These are phyloP conservation scores for Drosophila kepulauana DNA, from an alignment of 1,140 invertebrate genomes.

Conservation along the genomic window DNA sequence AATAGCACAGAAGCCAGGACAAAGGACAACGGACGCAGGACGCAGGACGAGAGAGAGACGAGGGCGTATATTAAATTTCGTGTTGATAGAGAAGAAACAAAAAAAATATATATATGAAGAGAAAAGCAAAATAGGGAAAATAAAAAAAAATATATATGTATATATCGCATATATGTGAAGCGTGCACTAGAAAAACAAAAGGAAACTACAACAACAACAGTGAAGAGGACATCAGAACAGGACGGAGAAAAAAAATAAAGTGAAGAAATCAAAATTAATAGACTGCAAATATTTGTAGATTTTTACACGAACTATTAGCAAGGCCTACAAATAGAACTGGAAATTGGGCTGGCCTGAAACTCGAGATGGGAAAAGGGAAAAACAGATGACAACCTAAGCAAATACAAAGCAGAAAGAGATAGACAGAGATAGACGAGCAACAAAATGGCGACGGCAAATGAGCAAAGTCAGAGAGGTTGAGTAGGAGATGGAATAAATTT, in stretches of 20 bases:
- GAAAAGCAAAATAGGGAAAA: constrained; percentile 33
- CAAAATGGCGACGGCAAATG: constrained; percentile 46
- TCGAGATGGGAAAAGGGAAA: constrained; percentile 47
- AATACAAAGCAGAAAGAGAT: not conserved
- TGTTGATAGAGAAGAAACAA: constrained; percentile 57
- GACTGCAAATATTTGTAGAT: constrained; percentile 84
- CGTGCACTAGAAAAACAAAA: constrained; percentile 75
- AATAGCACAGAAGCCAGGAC: constrained; percentile 41
- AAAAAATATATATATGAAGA: constrained; percentile 29
- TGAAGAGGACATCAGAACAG: constrained; percentile 22
- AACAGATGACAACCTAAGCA: constrained; percentile 13
- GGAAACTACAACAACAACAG: constrained; percentile 28
- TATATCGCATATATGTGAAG: constrained; percentile 53
- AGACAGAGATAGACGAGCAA: constrained; percentile 9
- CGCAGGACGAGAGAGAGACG: not conserved
- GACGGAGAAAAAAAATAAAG: constrained; percentile 38
- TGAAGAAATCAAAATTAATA: constrained; percentile 76
- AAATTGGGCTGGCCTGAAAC: constrained; percentile 49
- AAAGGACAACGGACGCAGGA: constrained; percentile 1
- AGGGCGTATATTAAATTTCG: constrained; percentile 74
- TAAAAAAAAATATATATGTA: constrained; percentile 29
- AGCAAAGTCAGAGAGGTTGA: not conserved
- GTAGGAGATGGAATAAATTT: constrained; percentile 56
- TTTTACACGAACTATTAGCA: constrained; percentile 84
- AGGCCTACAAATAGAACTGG: constrained; percentile 40